Base-by-base conservation (phyloP, 2,113 vertebrate species). In the Anseranas semipalmata region DNA sequence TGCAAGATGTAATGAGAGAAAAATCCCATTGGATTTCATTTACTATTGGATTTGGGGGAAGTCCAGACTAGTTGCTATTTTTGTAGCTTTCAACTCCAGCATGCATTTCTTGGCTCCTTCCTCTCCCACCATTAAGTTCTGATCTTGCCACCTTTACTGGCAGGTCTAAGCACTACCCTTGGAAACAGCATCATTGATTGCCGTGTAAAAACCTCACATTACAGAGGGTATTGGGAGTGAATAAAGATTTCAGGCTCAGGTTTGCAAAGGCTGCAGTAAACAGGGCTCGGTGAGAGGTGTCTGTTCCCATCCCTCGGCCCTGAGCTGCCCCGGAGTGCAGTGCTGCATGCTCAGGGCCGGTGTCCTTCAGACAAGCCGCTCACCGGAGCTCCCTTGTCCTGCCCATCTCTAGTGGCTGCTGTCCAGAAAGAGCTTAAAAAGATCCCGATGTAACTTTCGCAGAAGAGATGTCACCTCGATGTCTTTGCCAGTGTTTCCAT, bases 351-450 rank as follows among this genome's bases (percentile, higher is more conserved):
- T 66, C 66, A 59, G 65, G 33, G 71, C 30, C 10, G 4, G 8
- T 41, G 66, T 79, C 78, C 74, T 94, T 96, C 66, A 83, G 67
- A 83, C 9, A 59, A 88, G 4, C 16, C 6, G 1, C 78, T 85
- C 41, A 70, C 43, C 1, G 1, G 35, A n/a, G 7, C 33, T 94
- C 15, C 18, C 50, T 73, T 43, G 14, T 73, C 53, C 55, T 60
- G 32, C 19, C 33, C 67, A 32, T 59, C 28, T 83, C 50, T 63
- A 10, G n/a, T 74, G 67, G 45, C 67, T 91, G 53, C 35, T 87
- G 45, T 84, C 63, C 71, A 96, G 79, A 87, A 85, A n/a, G 33
- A 88, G 39, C 33, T 95, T 90, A 59, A 89, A 90, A 87, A 65
- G 66, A 85, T 37, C 53, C 15, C 48, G 39, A 17, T 41, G 17